Evolutionary conservation across 2,888 invertebrate genomes (phyloP), one percentile per base, ranked within the genome.

Genomic region (Leptopilina myrica): DNA sequence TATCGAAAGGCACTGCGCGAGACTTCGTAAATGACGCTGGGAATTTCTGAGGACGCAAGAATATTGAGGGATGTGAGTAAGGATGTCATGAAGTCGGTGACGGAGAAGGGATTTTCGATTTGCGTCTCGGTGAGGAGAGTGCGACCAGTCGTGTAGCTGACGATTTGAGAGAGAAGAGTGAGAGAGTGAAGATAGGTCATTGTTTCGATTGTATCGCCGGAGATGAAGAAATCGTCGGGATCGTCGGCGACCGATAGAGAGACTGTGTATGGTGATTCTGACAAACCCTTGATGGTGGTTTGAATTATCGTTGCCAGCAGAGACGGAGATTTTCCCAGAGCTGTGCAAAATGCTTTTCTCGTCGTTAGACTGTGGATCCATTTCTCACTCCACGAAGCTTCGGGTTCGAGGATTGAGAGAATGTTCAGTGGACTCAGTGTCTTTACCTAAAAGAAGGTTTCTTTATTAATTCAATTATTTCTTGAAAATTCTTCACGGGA

Each of bases 141-240:
- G 4, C 89, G 86, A 0, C 91, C 89, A 3, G 84, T 83, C 5
- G 88, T 82, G 65, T 86, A 86, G 46, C 87, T 86, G 67, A 87
- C 88, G 9, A 91, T 84, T 43, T 90, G 89, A 4, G 89, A 85
- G n/a, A 91, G 40, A n/a, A 91, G 86, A 69, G 87, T 85, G 2
- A 92, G 81, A 77, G 89, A 89, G 65, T 92, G 91, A 6, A 91
- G 84, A 83, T 89, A 90, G 9, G 90, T 90, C 43, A 87, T 80
- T 1, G 88, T 87, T 79, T 89, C 88, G 9, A 91, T 83, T 1
- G 89, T 88, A 12, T 90, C 90, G 1, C 90, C 90, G 49, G 91
- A 88, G 67, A 92, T 86, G 53, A 86, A 90, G 5, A 89, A 87
- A 80, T 90, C 90, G 8, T 84, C 82, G 4, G 86, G 85, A 53